Evolutionary conservation across 2,888 invertebrate species (phyloP), one percentile per base, ranked within the genome.

Genomic region (Tetanocera ferruginea): DNA sequence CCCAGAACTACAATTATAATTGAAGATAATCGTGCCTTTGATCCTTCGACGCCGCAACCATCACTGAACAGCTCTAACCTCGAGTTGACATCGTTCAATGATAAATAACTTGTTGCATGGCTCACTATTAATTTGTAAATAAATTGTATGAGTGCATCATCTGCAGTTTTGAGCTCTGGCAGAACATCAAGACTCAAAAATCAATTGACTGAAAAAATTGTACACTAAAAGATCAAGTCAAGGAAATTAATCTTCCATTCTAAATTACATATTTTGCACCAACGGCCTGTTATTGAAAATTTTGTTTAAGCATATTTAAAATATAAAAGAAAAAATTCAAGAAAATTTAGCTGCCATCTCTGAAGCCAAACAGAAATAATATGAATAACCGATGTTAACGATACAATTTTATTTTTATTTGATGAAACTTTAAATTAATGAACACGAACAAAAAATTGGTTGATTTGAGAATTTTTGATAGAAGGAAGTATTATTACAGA

Each of bases 1-100:
- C 93, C 94, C 17, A 92, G 92, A 55, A 93, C 93, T 83, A 94
- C 94, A 9, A 95, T 97, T 76, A 92, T 95, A 57, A 89, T 96
- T 81, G 95, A 96, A 90, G 95, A 96, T 85, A 95, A 95, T 85
- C 91, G 95, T 85, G 91, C 91, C 3, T 83, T 82, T 6, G 89
- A 89, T 70, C 28, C 75, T 1, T 14, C 52, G 2, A 14, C 34
- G 23, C 3, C 8, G 34, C 28, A 43, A 34, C 82, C 83, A 9
- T 81, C 82, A 0, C 77, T 81, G 1, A 49, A 62, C 9, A 77
- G 51, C 37, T 77, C 80, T 74, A 79, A 62, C 51, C 25, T 82
- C 5, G 81, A 81, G 8, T 79, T 81, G 55, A 66, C 80, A 0
- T 81, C 81, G 11, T 81, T 79, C 28, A 77, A 79, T 17, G 70